Conservation (phyloP, 1,140 invertebrate species). For the Drosophila murphyi region DNA sequence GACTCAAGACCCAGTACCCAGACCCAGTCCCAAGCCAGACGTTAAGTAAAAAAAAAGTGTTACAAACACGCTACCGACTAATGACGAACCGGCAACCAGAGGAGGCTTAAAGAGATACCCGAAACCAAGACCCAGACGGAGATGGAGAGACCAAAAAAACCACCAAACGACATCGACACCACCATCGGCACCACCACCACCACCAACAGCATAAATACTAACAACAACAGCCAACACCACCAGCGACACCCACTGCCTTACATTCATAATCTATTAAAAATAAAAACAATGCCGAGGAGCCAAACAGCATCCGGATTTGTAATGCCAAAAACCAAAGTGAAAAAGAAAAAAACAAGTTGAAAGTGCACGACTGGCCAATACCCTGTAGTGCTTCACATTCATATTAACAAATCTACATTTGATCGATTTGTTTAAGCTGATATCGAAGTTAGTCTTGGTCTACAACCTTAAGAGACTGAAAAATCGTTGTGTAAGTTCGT, state of each 20-base stretch:
- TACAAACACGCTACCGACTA: slow-evolving; percentile 78
- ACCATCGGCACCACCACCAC: slow-evolving; percentile 7
- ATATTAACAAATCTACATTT: no score
- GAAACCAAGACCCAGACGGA: slow-evolving; percentile 27
- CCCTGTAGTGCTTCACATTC: not conserved
- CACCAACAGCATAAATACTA: slow-evolving; percentile 1
- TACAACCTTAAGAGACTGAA: no score
- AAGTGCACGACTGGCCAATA: not conserved
- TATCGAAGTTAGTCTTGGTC: no score
- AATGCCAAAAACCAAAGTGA: slow-evolving; percentile 54
- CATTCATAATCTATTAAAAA: slow-evolving; percentile 78
- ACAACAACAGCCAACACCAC: not conserved
- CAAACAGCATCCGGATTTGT: slow-evolving; percentile 75
- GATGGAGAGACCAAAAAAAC: slow-evolving; percentile 5
- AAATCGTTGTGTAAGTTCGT: no score
- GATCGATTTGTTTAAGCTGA: no score
- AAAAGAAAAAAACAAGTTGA: slow-evolving; percentile 26
- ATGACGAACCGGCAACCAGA: slow-evolving; percentile 45
- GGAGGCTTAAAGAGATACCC: slow-evolving; percentile 24
- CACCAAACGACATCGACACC: slow-evolving; percentile 16
- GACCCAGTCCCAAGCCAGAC: slow-evolving; percentile 46
- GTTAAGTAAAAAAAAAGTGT: slow-evolving; percentile 60
- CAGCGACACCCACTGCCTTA: slow-evolving; percentile 77
- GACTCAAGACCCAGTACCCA: slow-evolving; percentile 41
- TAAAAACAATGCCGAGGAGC: slow-evolving; percentile 27